phyloP scores from a whole-genome alignment of 2,888 invertebrate species.

The Tuberolachnus salignus region DNA sequence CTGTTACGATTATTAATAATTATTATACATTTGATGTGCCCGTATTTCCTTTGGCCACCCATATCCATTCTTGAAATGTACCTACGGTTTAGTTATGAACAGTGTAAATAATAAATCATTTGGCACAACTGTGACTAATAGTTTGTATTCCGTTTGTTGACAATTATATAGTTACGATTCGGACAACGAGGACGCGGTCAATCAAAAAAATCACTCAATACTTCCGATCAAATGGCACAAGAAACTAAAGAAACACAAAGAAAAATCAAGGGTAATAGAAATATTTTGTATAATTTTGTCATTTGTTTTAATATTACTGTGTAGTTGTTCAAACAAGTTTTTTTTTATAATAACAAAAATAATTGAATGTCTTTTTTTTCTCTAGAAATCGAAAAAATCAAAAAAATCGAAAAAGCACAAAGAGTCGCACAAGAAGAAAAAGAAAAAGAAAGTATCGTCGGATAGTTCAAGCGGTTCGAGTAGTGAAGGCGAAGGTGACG shows the following conservation, averaged over 20 bases:
- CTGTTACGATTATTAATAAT: too few species aligned
- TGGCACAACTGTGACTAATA: too few species aligned
- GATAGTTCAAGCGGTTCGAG: constrained; percentile 63
- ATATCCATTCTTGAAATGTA: too few species aligned
- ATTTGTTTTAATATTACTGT: not conserved
- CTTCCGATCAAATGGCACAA: constrained; percentile 31
- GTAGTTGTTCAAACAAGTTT: not conserved
- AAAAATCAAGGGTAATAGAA: constrained; percentile 33
- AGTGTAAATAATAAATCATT: not conserved
- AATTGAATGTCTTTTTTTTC: constrained; percentile 31
- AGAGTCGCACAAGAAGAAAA: constrained; percentile 68
- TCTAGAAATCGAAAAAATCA: constrained; percentile 57
- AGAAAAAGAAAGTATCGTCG: constrained; percentile 62
- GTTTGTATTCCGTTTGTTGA: too few species aligned
- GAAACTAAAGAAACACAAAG: constrained; percentile 48
- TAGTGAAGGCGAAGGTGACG: constrained; percentile 65
- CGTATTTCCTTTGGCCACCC: too few species aligned
- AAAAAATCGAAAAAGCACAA: constrained; percentile 62
- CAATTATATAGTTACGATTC: constrained; percentile 38
- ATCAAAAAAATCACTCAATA: constrained; percentile 20
- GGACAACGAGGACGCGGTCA: constrained; percentile 14
- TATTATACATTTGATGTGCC: not conserved
- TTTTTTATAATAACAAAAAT: too few species aligned
- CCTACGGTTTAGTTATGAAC: not conserved
- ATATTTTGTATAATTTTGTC: not conserved